Percentiles rank a stretch among this genome's conserved stretches.
Evolutionary conservation across 2,888 invertebrate species (phyloP).

Genomic region (Graphium colonna): DNA sequence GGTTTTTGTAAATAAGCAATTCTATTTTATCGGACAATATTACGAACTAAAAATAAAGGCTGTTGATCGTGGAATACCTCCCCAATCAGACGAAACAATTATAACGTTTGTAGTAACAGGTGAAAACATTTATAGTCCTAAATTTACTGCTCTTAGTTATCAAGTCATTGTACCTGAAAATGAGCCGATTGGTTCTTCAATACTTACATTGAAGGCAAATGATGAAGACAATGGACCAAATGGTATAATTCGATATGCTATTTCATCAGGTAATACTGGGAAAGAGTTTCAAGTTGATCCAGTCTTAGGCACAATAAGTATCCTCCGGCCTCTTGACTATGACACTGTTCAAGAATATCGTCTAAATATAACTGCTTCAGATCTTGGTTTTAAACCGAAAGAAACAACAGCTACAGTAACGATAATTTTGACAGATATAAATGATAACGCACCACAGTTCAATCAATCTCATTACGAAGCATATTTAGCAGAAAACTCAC

Average conservation of each 20-base stretch:
- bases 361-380: constrained; percentile 92
- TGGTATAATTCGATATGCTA: constrained; percentile 91
- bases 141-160: constrained; percentile 90
- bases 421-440: constrained; percentile 93
- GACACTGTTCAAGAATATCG: constrained; percentile 91
- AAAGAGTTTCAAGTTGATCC: constrained; percentile 90
- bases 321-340: constrained; percentile 90
- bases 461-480: constrained; percentile 88
- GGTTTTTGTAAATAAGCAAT: constrained; percentile 84
- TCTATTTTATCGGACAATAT: constrained; percentile 80
- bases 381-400: constrained; percentile 90
- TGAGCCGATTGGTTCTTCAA: constrained; percentile 91
- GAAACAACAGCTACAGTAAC: constrained; percentile 89
- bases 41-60: constrained; percentile 87
- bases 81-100: constrained; percentile 87
- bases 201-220: constrained; percentile 90
- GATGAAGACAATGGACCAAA: constrained; percentile 94
- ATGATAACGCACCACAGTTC: constrained; percentile 94
- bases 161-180: constrained; percentile 96
- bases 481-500: constrained; percentile 90
- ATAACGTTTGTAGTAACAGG: constrained; percentile 90
- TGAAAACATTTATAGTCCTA: constrained; percentile 89
- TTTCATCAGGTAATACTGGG: constrained; percentile 90
- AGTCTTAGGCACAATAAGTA: constrained; percentile 88
- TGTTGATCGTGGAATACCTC: constrained; percentile 92